These are phyloP conservation scores for Kobus ellipsiprymnus DNA, from an alignment of 2,113 vertebrate genomes.

Conservation along the genomic window DNA sequence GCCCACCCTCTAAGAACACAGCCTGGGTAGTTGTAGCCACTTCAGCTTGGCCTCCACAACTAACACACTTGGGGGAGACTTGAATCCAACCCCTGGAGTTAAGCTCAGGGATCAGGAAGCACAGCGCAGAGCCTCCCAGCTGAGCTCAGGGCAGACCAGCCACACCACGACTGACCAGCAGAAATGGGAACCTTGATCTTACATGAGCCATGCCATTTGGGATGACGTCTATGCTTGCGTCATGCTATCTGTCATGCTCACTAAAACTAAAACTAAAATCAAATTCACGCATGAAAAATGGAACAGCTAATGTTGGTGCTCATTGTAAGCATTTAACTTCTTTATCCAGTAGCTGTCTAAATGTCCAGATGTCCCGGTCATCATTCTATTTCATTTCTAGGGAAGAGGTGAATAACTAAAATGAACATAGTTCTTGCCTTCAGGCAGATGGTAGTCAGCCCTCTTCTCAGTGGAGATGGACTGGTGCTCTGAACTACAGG, in stretches of 20 bases:
- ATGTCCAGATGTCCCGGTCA: fast-evolving
- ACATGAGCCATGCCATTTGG: fast-evolving
- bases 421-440: background rate
- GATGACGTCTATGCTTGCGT: fast-evolving
- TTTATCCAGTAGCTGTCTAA: background rate
- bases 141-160: background rate
- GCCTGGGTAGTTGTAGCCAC: too few relatives aligned
- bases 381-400: background rate
- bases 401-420: background rate
- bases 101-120: background rate
- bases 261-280: background rate
- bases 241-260: background rate
- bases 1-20: fast-evolving
- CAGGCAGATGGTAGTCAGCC: fast-evolving
- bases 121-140: background rate
- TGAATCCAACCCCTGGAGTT: background rate
- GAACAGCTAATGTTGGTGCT: fast-evolving
- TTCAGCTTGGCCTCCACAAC: background rate
- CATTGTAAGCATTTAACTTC: background rate
- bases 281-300: fast-evolving
- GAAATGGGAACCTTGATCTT: background rate
- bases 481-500: fast-evolving
- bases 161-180: too few relatives aligned
- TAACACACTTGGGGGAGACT: background rate
- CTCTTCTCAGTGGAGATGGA: fast-evolving